Conservation (phyloP, 1,140 invertebrate species). For the Drosophila sechellia region DNA sequence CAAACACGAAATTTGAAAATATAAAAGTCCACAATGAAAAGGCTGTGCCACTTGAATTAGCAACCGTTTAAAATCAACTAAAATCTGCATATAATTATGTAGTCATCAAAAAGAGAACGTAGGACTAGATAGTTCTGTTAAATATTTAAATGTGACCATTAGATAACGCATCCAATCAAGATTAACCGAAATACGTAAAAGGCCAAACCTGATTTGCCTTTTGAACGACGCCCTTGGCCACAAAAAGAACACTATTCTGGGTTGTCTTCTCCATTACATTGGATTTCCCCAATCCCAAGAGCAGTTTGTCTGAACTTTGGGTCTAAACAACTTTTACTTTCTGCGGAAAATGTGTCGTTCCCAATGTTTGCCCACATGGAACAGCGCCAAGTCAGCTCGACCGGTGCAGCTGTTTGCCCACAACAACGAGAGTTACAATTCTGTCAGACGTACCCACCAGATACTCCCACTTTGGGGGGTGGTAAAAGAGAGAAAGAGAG, state of each 20-base stretch:
- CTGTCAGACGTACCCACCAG: conserved; percentile 63
- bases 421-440: conserved; percentile 64
- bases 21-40: neutral
- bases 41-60: too few relatives aligned
- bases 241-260: neutral
- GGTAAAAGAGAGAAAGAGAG: neutral
- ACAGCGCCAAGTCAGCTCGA: conserved; percentile 46
- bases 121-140: too few relatives aligned
- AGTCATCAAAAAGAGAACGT: neutral
- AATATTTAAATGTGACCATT: neutral
- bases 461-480: conserved; percentile 51
- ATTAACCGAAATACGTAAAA: neutral
- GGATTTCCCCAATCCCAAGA: conserved; percentile 1
- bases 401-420: conserved; percentile 67
- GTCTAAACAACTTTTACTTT: conserved; percentile 44
- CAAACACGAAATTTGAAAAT: too few relatives aligned
- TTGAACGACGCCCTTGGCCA: too few relatives aligned
- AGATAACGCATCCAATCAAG: neutral
- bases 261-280: neutral
- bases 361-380: conserved; percentile 77
- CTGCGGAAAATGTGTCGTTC: conserved; percentile 57
- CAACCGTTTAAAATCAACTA: neutral
- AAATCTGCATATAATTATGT: conserved; percentile 2
- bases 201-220: neutral
- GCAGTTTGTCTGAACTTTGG: neutral